Evolutionary conservation across 2,113 vertebrate species (phyloP).

Genomic region (Halcyon senegalensis): DNA sequence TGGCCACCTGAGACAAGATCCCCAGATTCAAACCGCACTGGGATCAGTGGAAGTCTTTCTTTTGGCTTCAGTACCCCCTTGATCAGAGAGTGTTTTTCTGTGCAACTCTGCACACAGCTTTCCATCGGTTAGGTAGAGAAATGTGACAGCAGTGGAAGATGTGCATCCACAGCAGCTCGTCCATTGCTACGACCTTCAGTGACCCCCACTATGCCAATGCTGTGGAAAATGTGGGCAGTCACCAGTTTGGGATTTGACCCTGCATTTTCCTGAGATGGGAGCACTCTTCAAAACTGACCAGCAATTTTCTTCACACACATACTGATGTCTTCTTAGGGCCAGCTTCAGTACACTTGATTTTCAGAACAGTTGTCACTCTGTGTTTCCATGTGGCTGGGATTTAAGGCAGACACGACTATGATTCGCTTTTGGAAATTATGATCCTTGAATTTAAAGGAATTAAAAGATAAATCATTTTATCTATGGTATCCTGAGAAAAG

Average conservation of each 20-base stretch:
- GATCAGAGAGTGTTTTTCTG: background rate
- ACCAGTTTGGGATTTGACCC: background rate
- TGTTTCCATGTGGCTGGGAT: background rate
- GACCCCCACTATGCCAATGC: background rate
- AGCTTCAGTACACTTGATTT: background rate
- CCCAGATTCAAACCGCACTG: background rate
- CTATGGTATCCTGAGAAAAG: accelerated
- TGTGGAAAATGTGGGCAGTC: background rate
- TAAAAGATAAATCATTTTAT: background rate
- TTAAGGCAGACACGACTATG: background rate
- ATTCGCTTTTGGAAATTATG: background rate
- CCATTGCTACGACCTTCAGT: background rate
- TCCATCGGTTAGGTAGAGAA: background rate
- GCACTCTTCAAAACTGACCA: background rate
- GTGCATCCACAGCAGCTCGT: background rate
- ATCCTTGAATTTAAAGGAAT: background rate
- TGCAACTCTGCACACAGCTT: background rate
- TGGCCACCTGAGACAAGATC: background rate
- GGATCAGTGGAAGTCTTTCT: background rate
- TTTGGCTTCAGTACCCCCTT: background rate
- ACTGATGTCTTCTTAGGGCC: background rate
- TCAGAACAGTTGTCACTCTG: background rate
- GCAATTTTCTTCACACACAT: background rate
- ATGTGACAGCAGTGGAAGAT: background rate
- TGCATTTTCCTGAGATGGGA: background rate